Evolutionary conservation across 35 echinoderm and acorn worm genomes (phyloP).

Genomic region (Stichopus chloronotus): DNA sequence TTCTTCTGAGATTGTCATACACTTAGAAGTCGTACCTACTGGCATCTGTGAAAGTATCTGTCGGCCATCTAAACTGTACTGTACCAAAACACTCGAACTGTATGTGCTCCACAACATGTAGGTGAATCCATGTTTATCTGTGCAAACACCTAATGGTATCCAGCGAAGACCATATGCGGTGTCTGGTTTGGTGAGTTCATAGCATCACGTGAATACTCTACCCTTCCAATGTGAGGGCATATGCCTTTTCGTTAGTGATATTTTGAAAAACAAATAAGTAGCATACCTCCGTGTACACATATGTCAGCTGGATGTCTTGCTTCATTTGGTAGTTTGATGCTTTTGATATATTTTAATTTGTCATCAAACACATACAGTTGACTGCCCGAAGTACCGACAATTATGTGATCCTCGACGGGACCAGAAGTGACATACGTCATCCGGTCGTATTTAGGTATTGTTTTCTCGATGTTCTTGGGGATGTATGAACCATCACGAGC

Average conservation of each 20-base stretch:
- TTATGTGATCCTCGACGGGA: not conserved
- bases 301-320: not conserved
- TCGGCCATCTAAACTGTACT: too few relatives aligned
- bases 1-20: too few relatives aligned
- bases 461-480: not conserved
- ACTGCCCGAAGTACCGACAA: not conserved
- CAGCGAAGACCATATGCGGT: not conserved
- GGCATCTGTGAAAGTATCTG: too few relatives aligned
- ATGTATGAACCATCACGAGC: not conserved
- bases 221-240: not conserved
- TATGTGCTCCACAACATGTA: too few relatives aligned
- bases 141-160: not conserved
- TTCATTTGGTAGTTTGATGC: not conserved
- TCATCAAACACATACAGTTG: constrained; percentile 38
- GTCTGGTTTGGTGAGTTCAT: constrained; percentile 11
- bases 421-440: not conserved
- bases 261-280: constrained; percentile 21
- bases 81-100: too few relatives aligned
- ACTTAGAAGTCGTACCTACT: too few relatives aligned
- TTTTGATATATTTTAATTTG: not conserved
- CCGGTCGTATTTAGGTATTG: not conserved
- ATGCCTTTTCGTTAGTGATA: not conserved
- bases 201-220: not conserved
- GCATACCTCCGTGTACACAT: not conserved
- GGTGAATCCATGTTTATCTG: too few relatives aligned